phyloP scores from a whole-genome alignment of 2,113 vertebrate genomes.

The Malurus alboscapulatus region DNA sequence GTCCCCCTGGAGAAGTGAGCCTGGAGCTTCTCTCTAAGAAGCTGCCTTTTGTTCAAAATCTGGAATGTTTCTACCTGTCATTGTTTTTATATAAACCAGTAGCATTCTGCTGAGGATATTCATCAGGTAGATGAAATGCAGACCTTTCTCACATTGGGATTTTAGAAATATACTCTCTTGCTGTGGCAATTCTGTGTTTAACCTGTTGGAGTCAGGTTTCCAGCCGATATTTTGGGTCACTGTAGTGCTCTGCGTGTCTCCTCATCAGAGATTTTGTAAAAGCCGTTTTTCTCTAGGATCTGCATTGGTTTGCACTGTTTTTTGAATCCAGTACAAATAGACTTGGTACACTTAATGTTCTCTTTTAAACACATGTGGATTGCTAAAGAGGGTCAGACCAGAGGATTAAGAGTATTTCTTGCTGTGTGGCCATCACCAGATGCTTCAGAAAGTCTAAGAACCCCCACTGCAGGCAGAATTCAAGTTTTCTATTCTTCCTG shows the following conservation, averaged over 20 bases:
- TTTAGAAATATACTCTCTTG: background rate
- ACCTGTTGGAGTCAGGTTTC: background rate
- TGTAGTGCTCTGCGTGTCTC: background rate
- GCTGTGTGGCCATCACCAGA: slow-evolving; percentile 48
- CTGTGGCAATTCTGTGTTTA: background rate
- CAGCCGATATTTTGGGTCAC: background rate
- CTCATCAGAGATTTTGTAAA: background rate
- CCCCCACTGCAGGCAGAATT: slow-evolving; percentile 17
- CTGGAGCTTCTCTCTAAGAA: background rate
- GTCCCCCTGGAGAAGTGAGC: background rate
- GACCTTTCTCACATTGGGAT: background rate
- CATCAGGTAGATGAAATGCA: background rate
- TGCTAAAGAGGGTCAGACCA: slow-evolving; percentile 21
- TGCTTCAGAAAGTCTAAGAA: slow-evolving; percentile 44
- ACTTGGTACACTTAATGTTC: background rate
- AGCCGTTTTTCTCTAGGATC: background rate
- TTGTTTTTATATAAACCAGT: background rate
- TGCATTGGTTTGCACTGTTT: background rate
- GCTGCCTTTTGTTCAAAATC: background rate
- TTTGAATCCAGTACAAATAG: background rate
- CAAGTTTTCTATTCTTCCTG: slow-evolving; percentile 49
- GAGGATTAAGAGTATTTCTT: slow-evolving; percentile 22
- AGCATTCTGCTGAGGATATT: background rate
- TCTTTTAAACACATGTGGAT: background rate
- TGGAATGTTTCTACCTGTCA: background rate